Conservation (phyloP, 2,888 invertebrate genomes). For the Lithophane ornitopus region DNA sequence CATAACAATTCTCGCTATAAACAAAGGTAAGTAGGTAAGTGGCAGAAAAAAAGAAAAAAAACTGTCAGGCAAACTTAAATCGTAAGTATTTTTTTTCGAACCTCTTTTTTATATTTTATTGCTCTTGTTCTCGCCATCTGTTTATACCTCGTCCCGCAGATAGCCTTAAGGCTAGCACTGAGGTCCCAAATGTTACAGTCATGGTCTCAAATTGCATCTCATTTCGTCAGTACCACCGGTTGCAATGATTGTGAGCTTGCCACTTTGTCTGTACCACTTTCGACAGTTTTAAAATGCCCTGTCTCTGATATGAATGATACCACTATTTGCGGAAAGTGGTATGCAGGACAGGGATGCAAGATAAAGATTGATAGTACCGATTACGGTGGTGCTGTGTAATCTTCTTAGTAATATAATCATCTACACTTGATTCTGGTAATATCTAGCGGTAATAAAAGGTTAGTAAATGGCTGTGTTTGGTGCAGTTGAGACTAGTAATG, state of each 20-base stretch:
- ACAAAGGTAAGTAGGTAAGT: not conserved
- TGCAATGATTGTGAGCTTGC: constrained; percentile 83
- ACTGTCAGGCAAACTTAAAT: too few species aligned
- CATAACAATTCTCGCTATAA: not conserved
- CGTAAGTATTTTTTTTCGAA: not conserved
- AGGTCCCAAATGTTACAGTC: constrained; percentile 84
- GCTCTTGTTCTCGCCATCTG: constrained; percentile 12
- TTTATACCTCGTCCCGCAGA: constrained; percentile 64
- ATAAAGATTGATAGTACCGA: constrained; percentile 50
- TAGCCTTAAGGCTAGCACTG: constrained; percentile 79
- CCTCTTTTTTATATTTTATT: not conserved
- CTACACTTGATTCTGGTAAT: constrained; percentile 34
- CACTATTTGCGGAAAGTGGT: constrained; percentile 56
- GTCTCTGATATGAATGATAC: constrained; percentile 57
- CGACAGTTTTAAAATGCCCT: constrained; percentile 63
- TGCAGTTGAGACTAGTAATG: not conserved
- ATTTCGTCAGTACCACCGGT: constrained; percentile 82
- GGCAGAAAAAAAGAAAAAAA: not conserved
- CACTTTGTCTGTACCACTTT: constrained; percentile 71
- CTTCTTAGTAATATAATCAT: constrained; percentile 47
- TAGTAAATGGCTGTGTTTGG: not conserved
- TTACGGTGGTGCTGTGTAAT: constrained; percentile 44
- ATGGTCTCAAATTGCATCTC: constrained; percentile 86
- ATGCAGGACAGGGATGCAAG: constrained; percentile 38
- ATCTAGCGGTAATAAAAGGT: constrained; percentile 1